Conservation (phyloP, 2,888 invertebrate species). For the Cryptocheilus praepositus region DNA sequence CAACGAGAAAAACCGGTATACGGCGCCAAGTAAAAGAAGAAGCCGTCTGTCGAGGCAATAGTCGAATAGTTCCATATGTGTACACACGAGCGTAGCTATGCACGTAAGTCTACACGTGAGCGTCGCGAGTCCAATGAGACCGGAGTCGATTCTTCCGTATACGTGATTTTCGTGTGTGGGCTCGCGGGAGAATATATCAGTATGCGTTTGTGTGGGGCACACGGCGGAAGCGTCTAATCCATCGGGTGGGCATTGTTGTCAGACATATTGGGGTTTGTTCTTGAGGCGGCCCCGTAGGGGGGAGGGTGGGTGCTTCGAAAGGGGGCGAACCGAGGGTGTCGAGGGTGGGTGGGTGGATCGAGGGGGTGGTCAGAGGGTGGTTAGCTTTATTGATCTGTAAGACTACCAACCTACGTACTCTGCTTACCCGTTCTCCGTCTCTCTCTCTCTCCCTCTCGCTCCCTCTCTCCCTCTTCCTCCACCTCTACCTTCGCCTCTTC, state of each 20-base stretch:
- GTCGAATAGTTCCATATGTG: background rate
- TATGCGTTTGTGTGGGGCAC: constrained; percentile 41
- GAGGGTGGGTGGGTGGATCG: constrained; percentile 62
- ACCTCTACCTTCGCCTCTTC: too few species aligned
- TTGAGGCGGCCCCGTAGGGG: constrained; percentile 67
- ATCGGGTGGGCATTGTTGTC: constrained; percentile 70
- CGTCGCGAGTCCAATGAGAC: background rate
- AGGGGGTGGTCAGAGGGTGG: constrained; percentile 65
- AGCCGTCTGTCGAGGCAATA: background rate
- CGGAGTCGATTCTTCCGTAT: background rate
- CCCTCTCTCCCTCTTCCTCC: constrained; percentile 54
- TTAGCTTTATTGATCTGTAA: constrained; percentile 76
- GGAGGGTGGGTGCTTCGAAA: constrained; percentile 46
- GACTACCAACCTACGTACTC: constrained; percentile 71
- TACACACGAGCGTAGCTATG: background rate
- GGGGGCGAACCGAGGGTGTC: constrained; percentile 58
- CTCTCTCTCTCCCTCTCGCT: constrained; percentile 49
- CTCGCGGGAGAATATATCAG: constrained; percentile 4
- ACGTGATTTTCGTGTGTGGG: background rate
- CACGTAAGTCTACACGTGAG: background rate
- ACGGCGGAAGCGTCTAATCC: constrained; percentile 69
- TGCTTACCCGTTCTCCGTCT: constrained; percentile 32
- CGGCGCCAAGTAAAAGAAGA: background rate
- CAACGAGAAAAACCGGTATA: constrained; percentile 3
- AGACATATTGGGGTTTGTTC: constrained; percentile 74